These are phyloP conservation scores for Merodon equestris DNA, from an alignment of 2,888 invertebrate species.

Conservation along the genomic window DNA sequence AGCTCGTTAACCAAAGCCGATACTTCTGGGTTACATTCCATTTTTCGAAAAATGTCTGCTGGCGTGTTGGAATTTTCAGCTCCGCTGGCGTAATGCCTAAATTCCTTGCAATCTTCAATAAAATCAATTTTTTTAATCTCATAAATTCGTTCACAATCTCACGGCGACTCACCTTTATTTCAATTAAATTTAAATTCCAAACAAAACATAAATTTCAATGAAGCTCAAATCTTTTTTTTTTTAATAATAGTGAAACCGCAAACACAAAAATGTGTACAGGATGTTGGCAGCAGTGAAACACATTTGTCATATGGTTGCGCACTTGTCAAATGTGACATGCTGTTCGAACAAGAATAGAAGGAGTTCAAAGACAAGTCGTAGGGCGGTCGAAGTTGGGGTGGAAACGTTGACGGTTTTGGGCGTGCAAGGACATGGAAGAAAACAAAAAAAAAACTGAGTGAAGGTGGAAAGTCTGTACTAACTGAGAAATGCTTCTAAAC, in stretches of 20 bases:
- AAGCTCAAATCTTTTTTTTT: conserved; percentile 41
- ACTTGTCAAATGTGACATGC: conserved; percentile 57
- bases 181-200: conserved; percentile 51
- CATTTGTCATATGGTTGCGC: conserved; percentile 63
- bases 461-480: too few species aligned
- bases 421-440: too few species aligned
- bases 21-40: conserved; percentile 76
- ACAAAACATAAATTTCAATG: conserved; percentile 63
- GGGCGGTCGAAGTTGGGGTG: too few species aligned
- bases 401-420: too few species aligned
- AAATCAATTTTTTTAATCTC: not conserved
- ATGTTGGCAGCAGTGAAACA: conserved; percentile 65
- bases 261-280: conserved; percentile 65
- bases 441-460: too few species aligned
- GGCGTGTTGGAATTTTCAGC: conserved; percentile 51
- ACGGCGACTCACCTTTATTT: conserved; percentile 55
- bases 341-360: conserved; percentile 8
- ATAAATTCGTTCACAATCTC: conserved; percentile 30
- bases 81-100: conserved; percentile 48
- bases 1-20: conserved; percentile 84
- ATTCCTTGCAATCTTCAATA: conserved; percentile 12
- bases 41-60: conserved; percentile 59
- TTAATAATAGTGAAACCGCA: conserved; percentile 58
- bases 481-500: too few species aligned
- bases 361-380: too few species aligned